phyloP scores from a whole-genome alignment of 2,888 invertebrate species.

The Tetragnatha montana region DNA sequence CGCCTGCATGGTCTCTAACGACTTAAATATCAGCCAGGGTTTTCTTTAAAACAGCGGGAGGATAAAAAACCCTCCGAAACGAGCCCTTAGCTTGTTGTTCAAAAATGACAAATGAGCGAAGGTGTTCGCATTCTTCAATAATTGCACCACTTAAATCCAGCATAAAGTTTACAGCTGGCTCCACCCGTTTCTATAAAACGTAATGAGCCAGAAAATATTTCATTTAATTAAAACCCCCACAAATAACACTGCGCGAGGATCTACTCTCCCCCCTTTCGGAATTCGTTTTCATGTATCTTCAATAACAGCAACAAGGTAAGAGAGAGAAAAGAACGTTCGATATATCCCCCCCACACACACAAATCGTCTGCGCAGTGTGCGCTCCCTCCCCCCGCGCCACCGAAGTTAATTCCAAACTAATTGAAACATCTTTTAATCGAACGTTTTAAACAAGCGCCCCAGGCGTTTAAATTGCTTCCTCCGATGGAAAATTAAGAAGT shows the following conservation, averaged over 20 bases:
- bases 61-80: not conserved
- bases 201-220: not conserved
- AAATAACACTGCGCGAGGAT: not conserved
- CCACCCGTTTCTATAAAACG: constrained; percentile 1
- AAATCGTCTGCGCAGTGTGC: not conserved
- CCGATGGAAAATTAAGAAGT: constrained; percentile 22
- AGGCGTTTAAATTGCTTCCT: constrained; percentile 47
- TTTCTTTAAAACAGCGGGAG: not conserved
- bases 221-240: not conserved
- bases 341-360: not conserved
- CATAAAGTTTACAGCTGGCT: not conserved
- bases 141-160: not conserved
- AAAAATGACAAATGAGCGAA: not conserved
- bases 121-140: not conserved
- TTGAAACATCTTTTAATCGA: constrained; percentile 68
- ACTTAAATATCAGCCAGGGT: not conserved
- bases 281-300: not conserved
- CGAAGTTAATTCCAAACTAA: constrained; percentile 63
- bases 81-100: not conserved
- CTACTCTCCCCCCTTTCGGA: not conserved
- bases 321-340: not conserved
- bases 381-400: not conserved
- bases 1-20: not conserved
- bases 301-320: not conserved
- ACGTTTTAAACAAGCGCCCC: constrained; percentile 63